Evolutionary conservation across 2,113 vertebrate genomes (phyloP), one percentile per base, ranked within the genome.

Genomic region (Callipepla californica): DNA sequence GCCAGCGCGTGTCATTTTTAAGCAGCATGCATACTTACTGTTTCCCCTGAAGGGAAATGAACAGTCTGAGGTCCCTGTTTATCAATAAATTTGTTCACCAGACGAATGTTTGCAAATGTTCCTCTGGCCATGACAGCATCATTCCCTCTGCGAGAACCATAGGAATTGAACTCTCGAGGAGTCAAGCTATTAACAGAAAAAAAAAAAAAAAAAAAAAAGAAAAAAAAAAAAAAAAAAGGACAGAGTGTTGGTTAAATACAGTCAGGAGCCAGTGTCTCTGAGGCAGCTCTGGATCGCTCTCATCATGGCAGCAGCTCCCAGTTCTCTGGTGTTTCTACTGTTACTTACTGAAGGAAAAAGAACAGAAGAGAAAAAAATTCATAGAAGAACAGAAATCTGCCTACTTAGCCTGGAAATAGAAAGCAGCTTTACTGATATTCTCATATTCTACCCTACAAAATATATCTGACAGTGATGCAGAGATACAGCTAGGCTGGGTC

Each of bases 51-150:
- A 50, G 99, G 99, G 61, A 99, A 98, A 94, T 99, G 98, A 55
- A 99, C 9, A 3, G 99, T 99, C 63, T 98, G 98, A 2, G 99
- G 99, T 4, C 98, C 98, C 93, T 99, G 99, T 92, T 99, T 99
- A 94, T 98, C 98, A 76, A 99, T 94, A 95, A 99, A 99, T 95
- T 99, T 99, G 97, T 99, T 99, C 48, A 99, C 97, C 73, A 99
- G 98, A 18, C 99, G 99, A 92, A 99, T 99, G 96, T 99, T 99
- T 92, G 99, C 99, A 73, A 99, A 99, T 1, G 99, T 99, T 30
- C 99, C 99, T 80, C 99, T 98, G 13, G 98, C 98, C 99, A 99
- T 99, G 75, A 99, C 97, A 7, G 98, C 99, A 7, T 99, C 99
- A 1, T 99, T 99, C 5, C 99, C 99, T 89, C 99, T 98, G 19